Evolutionary conservation across 2,888 invertebrate genomes (phyloP), one percentile per base, ranked within the genome.

Genomic region (Rhingia campestris): DNA sequence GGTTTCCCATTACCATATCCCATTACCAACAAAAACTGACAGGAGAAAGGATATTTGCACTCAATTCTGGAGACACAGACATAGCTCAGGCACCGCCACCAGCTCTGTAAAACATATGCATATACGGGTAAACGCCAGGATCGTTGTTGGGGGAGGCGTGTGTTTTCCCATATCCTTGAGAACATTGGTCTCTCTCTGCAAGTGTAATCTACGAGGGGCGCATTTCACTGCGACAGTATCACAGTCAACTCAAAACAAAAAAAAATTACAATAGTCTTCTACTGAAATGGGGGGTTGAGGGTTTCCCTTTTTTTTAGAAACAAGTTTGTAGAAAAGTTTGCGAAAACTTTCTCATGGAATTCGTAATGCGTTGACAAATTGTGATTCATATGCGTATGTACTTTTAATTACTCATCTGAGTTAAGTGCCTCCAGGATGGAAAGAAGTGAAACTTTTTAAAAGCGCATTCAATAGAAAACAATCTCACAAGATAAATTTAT

Each of bases 1-100:
- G 84, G 79, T 79, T 84, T 84, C 79, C 84, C 74, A 84, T 84
- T 84, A 84, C 84, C 84, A 84, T 84, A 84, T 84, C 84, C 84
- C 74, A 84, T 84, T 84, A 84, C 79, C 73, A 84, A 54, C 79
- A 84, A 84, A 84, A 84, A 84, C 84, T 79, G 79, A 84, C 84
- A 79, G 73, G 69, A 64, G 59, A 80, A 79, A 70, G 79, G 84
- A 84, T 84, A 84, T 84, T 70, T 84, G 69, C 84, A 84, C 84
- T 84, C 69, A 84, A 79, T 74, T 53, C 74, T 70, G 80, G 70
- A 70, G 79, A 84, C 84, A 79, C 53, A 70, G 70, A 45, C 41
- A 59, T 59, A 63, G 49, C 41, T 63, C 43, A 64, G 12, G 32
- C 30, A 47, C 41, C 35, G 12, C n/a, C 14, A 30, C 30, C 12